phyloP scores from a whole-genome alignment of 2,888 invertebrate genomes.

The Achlya flavicornis region DNA sequence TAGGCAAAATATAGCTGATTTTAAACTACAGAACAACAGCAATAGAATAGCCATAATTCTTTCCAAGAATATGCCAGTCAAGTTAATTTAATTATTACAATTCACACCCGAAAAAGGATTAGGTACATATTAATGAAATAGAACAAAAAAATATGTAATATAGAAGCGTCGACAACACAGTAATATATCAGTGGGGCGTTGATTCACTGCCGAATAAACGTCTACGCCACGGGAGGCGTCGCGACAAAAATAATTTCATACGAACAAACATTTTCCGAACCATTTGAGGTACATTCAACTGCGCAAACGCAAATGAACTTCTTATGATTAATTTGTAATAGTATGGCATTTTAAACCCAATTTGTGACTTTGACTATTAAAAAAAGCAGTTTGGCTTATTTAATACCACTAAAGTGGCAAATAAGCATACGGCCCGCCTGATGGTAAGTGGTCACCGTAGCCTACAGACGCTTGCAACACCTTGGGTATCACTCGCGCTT shows the following conservation, averaged over 20 bases:
- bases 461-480: too few species aligned
- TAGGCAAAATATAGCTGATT: too few species aligned
- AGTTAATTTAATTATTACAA: neutral
- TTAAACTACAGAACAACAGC: too few species aligned
- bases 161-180: slow-evolving; percentile 58
- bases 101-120: slow-evolving; percentile 17
- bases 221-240: slow-evolving; percentile 64
- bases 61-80: neutral
- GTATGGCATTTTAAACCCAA: neutral
- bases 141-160: slow-evolving; percentile 56
- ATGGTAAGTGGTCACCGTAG: too few species aligned
- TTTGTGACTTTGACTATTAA: too few species aligned
- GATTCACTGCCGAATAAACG: slow-evolving; percentile 72
- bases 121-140: slow-evolving; percentile 39
- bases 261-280: slow-evolving; percentile 66
- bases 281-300: slow-evolving; percentile 57
- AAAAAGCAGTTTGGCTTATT: too few species aligned
- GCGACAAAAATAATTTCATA: slow-evolving; percentile 73
- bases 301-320: slow-evolving; percentile 44
- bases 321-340: slow-evolving; percentile 37
- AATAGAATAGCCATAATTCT: neutral
- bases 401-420: too few species aligned
- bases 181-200: slow-evolving; percentile 69
- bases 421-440: too few species aligned
- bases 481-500: too few species aligned